Evolutionary conservation across 2,113 vertebrate species (phyloP).

Genomic region (Neofelis nebulosa): DNA sequence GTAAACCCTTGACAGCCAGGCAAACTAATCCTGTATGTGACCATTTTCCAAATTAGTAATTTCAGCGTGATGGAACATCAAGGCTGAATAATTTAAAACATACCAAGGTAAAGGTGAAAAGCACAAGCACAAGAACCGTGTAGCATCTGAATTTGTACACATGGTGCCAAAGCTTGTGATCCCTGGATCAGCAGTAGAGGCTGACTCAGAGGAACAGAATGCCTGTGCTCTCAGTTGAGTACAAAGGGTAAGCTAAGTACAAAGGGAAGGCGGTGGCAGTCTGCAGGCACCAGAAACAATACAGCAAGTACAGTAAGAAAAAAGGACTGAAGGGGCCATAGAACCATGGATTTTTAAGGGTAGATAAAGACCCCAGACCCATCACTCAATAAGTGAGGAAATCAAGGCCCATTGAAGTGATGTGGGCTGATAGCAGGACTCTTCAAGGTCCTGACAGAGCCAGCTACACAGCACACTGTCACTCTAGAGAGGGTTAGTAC

Average conservation of each 20-base stretch:
- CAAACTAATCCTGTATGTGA: slow-evolving; percentile 69
- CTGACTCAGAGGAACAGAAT: not conserved
- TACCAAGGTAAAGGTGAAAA: slow-evolving; percentile 60
- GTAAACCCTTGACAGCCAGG: slow-evolving; percentile 68
- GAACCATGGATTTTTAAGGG: not conserved
- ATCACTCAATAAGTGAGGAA: not conserved
- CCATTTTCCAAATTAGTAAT: slow-evolving; percentile 64
- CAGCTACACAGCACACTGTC: not conserved
- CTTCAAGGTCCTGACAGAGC: not conserved
- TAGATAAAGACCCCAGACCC: not conserved
- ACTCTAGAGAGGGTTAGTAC: not conserved
- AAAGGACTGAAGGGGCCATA: not conserved
- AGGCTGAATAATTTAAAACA: slow-evolving; percentile 71
- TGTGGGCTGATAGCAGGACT: not conserved
- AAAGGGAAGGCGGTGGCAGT: not conserved
- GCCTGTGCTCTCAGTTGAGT: not conserved
- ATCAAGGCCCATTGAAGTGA: not conserved
- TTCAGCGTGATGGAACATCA: slow-evolving; percentile 59
- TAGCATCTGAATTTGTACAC: slow-evolving; percentile 40
- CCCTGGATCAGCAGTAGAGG: not conserved
- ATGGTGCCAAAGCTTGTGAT: slow-evolving; percentile 44
- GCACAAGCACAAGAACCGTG: slow-evolving; percentile 46
- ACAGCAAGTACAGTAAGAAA: not conserved
- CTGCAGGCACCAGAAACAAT: not conserved
- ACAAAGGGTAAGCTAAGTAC: not conserved